Evolutionary conservation across 2,113 vertebrate species (phyloP).

Genomic region (Toxostoma redivivum): DNA sequence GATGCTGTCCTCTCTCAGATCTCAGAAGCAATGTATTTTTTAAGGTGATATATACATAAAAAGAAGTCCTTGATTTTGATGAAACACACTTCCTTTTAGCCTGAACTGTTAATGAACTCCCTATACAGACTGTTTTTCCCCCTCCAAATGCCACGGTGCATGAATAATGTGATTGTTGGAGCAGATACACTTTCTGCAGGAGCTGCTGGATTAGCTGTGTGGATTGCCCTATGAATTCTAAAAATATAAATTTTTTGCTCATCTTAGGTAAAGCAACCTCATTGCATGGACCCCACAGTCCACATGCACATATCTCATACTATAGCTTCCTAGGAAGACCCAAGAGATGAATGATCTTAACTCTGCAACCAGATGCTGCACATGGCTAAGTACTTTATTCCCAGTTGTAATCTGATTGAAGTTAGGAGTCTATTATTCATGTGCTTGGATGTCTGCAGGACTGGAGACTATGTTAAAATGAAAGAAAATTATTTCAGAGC

Average conservation of each 20-base stretch:
- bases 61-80: background rate
- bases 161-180: background rate
- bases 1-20: background rate
- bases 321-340: background rate
- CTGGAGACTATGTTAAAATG: background rate
- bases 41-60: background rate
- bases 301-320: background rate
- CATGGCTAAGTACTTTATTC: constrained; percentile 8
- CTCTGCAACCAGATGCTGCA: constrained; percentile 5
- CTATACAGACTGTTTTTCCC: background rate
- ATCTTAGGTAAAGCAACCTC: background rate
- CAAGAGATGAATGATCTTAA: background rate
- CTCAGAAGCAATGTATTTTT: background rate
- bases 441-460: background rate
- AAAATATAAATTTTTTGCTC: background rate
- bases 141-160: background rate
- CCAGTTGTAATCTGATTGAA: constrained; percentile 30
- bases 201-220: background rate
- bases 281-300: background rate
- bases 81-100: background rate
- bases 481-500: constrained; percentile 4
- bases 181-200: background rate
- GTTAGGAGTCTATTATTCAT: constrained; percentile 12
- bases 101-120: background rate
- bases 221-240: background rate